Percentiles rank a stretch among this genome's conserved stretches.
Evolutionary conservation across 2,888 invertebrate species (phyloP).

Genomic region (Polyommatus iphigenia): DNA sequence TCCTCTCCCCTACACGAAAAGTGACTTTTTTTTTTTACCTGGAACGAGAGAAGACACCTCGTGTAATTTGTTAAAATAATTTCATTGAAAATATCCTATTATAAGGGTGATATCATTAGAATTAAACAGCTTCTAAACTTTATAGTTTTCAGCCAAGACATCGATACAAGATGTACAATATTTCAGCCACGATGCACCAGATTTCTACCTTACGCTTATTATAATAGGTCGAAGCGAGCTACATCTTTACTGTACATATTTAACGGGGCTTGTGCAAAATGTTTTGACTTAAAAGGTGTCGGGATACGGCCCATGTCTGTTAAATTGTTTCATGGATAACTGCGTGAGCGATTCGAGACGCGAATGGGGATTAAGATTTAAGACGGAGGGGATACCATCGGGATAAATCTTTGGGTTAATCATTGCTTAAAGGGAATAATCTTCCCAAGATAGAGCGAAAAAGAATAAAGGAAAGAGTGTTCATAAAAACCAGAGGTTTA

Average conservation of each 20-base stretch:
- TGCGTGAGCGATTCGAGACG: conserved; percentile 9
- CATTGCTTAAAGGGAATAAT: not conserved
- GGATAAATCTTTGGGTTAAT: conserved; percentile 1
- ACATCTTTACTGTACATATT: not conserved
- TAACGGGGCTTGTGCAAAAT: not conserved
- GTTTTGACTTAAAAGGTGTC: conserved; percentile 8
- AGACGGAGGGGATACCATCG: not conserved
- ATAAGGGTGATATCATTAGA: not conserved
- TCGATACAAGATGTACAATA: not conserved
- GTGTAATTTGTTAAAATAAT: not conserved
- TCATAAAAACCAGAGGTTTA: no score
- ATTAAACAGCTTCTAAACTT: not conserved
- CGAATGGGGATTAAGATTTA: conserved; percentile 1
- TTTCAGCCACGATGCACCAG: not conserved
- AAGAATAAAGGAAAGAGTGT: not conserved
- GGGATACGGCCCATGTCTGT: conserved; percentile 5
- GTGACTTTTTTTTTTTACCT: no score
- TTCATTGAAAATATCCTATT: not conserved
- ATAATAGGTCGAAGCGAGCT: not conserved
- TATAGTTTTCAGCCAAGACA: not conserved
- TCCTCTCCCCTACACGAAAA: no score
- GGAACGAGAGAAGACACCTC: no score
- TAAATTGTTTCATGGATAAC: conserved; percentile 7
- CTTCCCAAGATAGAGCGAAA: not conserved
- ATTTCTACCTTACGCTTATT: not conserved